These are phyloP conservation scores for Nymphalis io DNA, from an alignment of 1,140 invertebrate species.

Conservation along the genomic window DNA sequence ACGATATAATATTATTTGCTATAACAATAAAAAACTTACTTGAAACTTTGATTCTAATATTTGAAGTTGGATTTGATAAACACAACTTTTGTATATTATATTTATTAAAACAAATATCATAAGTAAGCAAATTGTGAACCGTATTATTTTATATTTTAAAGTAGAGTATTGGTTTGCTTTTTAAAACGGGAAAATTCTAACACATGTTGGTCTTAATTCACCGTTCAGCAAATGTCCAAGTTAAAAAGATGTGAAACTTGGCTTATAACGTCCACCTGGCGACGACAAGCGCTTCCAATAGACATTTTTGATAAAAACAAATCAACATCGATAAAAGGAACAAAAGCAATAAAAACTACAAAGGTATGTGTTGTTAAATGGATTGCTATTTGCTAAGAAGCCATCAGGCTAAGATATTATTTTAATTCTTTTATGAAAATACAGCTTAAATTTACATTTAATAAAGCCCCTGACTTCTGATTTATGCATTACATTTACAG, in stretches of 20 bases:
- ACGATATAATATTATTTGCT: too few species aligned
- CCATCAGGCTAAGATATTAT: too few species aligned
- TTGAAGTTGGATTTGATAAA: too few species aligned
- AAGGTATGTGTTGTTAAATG: neutral
- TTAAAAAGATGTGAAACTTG: neutral
- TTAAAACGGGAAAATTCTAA: neutral
- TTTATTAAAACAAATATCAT: too few species aligned
- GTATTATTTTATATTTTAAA: neutral
- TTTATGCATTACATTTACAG: too few species aligned
- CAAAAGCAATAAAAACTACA: neutral
- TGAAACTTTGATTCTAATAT: too few species aligned
- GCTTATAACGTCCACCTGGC: neutral
- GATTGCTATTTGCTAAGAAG: too few species aligned
- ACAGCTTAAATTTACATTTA: too few species aligned
- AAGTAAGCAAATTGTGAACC: neutral
- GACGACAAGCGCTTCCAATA: neutral
- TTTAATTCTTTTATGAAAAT: too few species aligned
- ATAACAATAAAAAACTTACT: too few species aligned
- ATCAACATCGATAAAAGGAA: neutral
- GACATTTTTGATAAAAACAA: neutral
- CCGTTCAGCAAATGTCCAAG: constrained; percentile 1
- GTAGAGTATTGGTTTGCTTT: neutral
- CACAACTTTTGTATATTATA: too few species aligned
- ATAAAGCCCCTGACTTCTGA: too few species aligned
- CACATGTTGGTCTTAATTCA: constrained; percentile 8